Evolutionary conservation across 2,113 vertebrate species (phyloP).

Genomic region (Ceyx cyanopectus): DNA sequence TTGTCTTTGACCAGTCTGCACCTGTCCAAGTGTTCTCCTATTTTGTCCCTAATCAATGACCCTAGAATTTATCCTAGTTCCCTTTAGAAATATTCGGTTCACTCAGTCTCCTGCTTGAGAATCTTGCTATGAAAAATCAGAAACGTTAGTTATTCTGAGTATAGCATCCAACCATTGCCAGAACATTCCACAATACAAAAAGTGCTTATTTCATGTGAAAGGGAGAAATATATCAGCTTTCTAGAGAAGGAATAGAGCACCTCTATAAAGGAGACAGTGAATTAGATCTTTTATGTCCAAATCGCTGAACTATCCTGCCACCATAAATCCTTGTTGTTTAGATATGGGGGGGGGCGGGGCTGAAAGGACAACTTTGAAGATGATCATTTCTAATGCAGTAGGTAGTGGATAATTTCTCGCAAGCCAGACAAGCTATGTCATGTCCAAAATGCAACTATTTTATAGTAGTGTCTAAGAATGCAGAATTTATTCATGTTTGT

Average conservation of each 20-base stretch:
- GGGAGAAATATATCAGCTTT: neutral
- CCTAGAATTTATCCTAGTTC: conserved; percentile 44
- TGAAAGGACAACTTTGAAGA: neutral
- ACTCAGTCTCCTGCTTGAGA: conserved; percentile 3
- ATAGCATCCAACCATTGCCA: neutral
- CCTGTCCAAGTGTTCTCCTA: conserved; percentile 54
- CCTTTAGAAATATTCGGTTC: conserved; percentile 15
- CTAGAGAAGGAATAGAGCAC: neutral
- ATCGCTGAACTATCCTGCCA: neutral
- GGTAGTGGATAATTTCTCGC: neutral
- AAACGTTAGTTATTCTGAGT: neutral
- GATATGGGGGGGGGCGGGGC: neutral
- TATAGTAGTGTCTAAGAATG: neutral
- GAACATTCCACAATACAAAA: neutral
- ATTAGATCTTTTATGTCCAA: neutral
- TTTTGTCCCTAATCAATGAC: conserved; percentile 59
- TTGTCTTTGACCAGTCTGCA: conserved; percentile 58
- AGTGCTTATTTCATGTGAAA: neutral
- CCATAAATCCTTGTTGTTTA: conserved; percentile 21
- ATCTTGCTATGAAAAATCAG: neutral
- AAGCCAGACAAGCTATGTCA: neutral
- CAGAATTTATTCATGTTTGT: neutral
- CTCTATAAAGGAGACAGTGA: neutral
- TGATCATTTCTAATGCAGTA: neutral
- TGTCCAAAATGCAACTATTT: neutral